Percentiles rank a stretch among this genome's conserved stretches.
Evolutionary conservation across 1,140 invertebrate species (phyloP).

Genomic region (Paralvinella palmiformis): DNA sequence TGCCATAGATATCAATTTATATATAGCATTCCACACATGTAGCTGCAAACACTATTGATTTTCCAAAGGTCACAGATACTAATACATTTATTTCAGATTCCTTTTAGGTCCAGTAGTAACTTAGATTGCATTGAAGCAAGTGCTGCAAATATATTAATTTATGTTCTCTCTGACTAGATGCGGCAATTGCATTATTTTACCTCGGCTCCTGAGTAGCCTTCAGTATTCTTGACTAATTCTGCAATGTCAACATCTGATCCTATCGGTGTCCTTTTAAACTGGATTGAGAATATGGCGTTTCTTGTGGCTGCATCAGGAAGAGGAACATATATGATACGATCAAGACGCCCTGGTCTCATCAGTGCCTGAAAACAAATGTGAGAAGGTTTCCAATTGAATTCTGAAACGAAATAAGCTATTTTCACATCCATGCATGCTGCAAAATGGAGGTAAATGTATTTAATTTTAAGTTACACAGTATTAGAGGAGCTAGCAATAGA

Average conservation of each 20-base stretch:
- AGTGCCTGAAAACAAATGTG: conserved; percentile 61
- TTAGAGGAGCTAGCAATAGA: too few species aligned
- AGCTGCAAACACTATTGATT: not conserved
- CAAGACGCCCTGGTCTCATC: conserved; percentile 78
- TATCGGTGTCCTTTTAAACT: conserved; percentile 59
- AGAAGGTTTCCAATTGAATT: too few species aligned
- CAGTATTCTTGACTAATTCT: conserved; percentile 60
- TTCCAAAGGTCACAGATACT: not conserved
- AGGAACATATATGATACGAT: conserved; percentile 80
- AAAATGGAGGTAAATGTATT: too few species aligned
- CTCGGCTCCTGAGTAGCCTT: conserved; percentile 83
- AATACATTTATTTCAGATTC: not conserved
- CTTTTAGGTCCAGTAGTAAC: not conserved
- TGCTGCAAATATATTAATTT: not conserved
- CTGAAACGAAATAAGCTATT: too few species aligned
- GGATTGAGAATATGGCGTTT: conserved; percentile 63
- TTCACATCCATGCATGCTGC: too few species aligned
- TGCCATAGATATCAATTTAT: too few species aligned
- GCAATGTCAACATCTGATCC: conserved; percentile 59
- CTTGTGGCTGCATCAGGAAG: conserved; percentile 68
- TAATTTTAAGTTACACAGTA: too few species aligned
- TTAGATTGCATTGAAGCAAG: not conserved
- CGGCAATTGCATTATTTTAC: conserved; percentile 47
- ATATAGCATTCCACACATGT: not conserved
- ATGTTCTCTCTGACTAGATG: not conserved